Conservation (phyloP, 37 sponge, comb jelly and placozoan species). For the Halisarca cf. caerulea region DNA sequence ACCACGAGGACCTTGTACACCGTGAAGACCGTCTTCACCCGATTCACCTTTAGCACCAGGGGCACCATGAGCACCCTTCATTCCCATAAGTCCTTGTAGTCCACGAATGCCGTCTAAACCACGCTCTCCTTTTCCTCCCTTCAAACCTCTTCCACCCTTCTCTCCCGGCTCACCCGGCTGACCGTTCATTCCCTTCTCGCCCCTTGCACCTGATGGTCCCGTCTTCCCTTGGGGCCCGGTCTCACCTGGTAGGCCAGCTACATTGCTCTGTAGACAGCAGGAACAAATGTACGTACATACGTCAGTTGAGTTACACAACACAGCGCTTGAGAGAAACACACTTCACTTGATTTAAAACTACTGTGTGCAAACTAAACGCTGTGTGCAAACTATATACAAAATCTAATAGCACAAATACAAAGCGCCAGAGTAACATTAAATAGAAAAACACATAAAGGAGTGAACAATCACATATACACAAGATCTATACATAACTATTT, state of each 20-base stretch:
- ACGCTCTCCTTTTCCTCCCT: slow-evolving; percentile 30
- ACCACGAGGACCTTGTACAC: neutral
- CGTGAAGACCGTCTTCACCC: slow-evolving; percentile 24
- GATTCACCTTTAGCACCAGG: slow-evolving; percentile 41
- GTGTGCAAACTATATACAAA: too few relatives aligned
- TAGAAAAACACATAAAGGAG: too few relatives aligned
- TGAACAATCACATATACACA: too few relatives aligned
- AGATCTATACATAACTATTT: too few relatives aligned
- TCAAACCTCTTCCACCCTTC: slow-evolving; percentile 27
- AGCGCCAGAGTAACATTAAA: too few relatives aligned
- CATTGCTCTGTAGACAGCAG: neutral
- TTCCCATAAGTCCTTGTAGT: neutral
- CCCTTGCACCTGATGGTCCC: neutral
- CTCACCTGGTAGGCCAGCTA: neutral
- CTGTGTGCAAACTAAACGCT: neutral
- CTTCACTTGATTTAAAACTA: neutral
- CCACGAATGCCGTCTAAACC: neutral
- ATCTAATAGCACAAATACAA: too few relatives aligned
- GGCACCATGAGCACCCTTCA: slow-evolving; percentile 15
- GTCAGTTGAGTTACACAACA: neutral
- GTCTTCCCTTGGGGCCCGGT: neutral
- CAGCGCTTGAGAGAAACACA: neutral
- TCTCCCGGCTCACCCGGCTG: slow-evolving; percentile 19
- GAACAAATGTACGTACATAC: neutral
- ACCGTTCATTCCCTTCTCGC: neutral